Evolutionary conservation across 2,888 invertebrate genomes (phyloP).

Genomic region (Dastarcus helophoroides): DNA sequence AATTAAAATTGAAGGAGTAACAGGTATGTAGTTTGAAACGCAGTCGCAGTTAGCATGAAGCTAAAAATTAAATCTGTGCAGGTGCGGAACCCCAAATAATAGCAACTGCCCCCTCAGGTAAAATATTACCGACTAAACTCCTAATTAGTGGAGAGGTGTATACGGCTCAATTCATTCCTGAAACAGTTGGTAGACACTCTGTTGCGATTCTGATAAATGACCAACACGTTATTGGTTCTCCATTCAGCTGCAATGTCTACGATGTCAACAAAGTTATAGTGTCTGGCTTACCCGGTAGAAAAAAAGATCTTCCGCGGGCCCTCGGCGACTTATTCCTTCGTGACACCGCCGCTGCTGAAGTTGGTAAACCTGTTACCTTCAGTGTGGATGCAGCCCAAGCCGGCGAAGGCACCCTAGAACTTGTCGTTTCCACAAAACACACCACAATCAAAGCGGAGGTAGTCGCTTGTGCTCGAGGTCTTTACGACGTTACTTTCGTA

Average conservation of each 20-base stretch:
- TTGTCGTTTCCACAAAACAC: conserved; percentile 82
- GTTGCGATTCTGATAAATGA: conserved; percentile 73
- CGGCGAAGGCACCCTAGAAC: conserved; percentile 84
- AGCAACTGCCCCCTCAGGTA: conserved; percentile 75
- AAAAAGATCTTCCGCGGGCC: conserved; percentile 25
- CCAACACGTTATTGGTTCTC: conserved; percentile 79
- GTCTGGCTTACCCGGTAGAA: conserved; percentile 44
- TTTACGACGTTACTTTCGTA: conserved; percentile 86
- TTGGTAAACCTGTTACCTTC: conserved; percentile 81
- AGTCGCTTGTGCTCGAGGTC: conserved; percentile 77
- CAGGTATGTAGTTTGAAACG: too few species aligned
- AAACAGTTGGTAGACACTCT: conserved; percentile 77
- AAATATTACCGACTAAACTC: conserved; percentile 62
- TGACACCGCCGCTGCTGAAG: conserved; percentile 43
- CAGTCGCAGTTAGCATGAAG: not conserved
- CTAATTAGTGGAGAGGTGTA: conserved; percentile 56
- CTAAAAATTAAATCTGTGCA: conserved; percentile 18
- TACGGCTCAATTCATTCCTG: conserved; percentile 69
- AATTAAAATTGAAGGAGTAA: conserved; percentile 45
- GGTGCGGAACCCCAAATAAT: conserved; percentile 58
- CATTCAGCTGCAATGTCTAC: conserved; percentile 89
- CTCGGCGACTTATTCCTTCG: conserved; percentile 33
- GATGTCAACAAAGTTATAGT: conserved; percentile 76
- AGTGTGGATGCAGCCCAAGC: conserved; percentile 92
- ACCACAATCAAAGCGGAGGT: conserved; percentile 78